Conservation (phyloP, 2,113 vertebrate species). For the Notarius quadriscutis region DNA sequence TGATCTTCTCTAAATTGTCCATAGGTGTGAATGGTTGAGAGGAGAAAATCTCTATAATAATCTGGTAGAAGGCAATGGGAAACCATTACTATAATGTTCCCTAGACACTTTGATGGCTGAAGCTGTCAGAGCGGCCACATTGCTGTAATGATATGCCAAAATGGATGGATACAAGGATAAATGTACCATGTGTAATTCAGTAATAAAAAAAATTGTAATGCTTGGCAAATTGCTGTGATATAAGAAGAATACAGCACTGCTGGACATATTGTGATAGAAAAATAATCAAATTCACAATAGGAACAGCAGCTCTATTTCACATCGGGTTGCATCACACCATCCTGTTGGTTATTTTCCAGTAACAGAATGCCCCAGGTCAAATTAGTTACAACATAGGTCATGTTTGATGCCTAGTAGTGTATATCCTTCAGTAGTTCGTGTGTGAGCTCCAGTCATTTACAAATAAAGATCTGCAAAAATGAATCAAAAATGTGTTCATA, state of each 20-base stretch:
- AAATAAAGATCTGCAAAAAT: not conserved
- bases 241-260: not conserved
- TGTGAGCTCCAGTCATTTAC: not conserved
- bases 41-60: no score
- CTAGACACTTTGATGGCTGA: no score
- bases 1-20: no score
- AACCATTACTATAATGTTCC: no score
- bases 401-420: not conserved
- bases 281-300: not conserved
- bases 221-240: not conserved
- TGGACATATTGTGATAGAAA: not conserved
- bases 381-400: not conserved
- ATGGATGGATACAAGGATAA: no score
- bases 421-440: not conserved
- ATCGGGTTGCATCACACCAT: not conserved
- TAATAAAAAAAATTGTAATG: not conserved
- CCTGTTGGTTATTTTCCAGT: not conserved
- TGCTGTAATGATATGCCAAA: no score
- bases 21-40: no score
- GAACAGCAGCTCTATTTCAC: not conserved
- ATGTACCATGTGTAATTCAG: not conserved
- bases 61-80: no score
- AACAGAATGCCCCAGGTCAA: not conserved
- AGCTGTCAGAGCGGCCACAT: no score
- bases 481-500: not conserved